A percentile compares a stretch with the other conserved stretches of the same genome.
Conservation (phyloP, 2,797 vertebrate genomes). For the Telmatherina bonti region DNA sequence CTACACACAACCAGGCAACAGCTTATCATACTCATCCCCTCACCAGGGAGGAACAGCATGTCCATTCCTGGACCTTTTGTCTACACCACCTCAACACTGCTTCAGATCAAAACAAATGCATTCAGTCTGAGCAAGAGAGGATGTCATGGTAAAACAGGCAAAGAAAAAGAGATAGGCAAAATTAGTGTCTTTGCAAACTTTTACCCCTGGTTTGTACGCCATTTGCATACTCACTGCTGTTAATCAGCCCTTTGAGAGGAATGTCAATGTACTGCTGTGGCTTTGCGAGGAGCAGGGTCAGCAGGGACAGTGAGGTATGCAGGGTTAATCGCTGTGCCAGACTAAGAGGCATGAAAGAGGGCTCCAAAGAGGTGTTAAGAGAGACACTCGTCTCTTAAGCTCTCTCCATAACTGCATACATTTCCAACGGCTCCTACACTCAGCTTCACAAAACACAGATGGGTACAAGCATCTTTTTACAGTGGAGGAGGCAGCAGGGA, state of each 20-base stretch:
- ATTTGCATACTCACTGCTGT: constrained; percentile 69
- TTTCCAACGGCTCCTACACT: constrained; percentile 61
- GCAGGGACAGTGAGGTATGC: constrained; percentile 52
- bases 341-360: constrained; percentile 81
- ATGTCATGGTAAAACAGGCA: constrained; percentile 22
- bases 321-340: constrained; percentile 81
- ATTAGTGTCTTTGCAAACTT: constrained; percentile 29
- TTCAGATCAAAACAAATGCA: constrained; percentile 30
- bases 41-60: constrained; percentile 32
- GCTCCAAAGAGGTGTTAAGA: constrained; percentile 73
- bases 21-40: constrained; percentile 38
- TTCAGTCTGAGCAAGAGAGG: constrained; percentile 30
- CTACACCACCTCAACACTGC: constrained; percentile 32
- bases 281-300: constrained; percentile 62
- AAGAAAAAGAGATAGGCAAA: constrained; percentile 28
- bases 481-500: constrained; percentile 36
- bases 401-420: constrained; percentile 65
- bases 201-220: constrained; percentile 51
- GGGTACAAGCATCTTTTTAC: constrained; percentile 49
- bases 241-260: constrained; percentile 79
- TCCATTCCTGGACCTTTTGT: constrained; percentile 34
- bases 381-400: constrained; percentile 69
- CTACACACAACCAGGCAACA: constrained; percentile 61
- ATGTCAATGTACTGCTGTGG: constrained; percentile 49
- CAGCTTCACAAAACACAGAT: constrained; percentile 60